Evolutionary conservation across 1,140 invertebrate genomes (phyloP), one percentile per base, ranked within the genome.

Genomic region (Zaprionus ghesquierei): DNA sequence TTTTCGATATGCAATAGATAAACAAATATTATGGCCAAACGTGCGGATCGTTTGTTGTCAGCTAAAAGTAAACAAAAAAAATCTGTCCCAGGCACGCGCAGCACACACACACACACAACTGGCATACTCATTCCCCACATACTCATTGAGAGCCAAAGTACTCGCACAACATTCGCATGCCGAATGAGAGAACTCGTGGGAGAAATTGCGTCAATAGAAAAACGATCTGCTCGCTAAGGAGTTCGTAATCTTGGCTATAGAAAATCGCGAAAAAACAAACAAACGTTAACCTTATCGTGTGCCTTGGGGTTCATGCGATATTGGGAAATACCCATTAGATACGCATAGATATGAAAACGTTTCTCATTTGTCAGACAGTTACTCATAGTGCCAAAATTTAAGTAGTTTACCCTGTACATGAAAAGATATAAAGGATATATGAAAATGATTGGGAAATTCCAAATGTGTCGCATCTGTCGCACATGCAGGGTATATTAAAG

Each of bases 11-110:
- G 64, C 56, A 73, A 73, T 60, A 69, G 64, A 63, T 69, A 63
- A 69, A 66, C 59, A 63, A 74, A 69, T 74, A 69, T 69, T 62
- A 69, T 74, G 51, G 59, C 49, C 41, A 69, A 69, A 62, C 71
- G 71, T 74, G 71, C 53, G 44, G 38, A 41, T 74, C 56, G 29
- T 72, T 72, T 68, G 33, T 27, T 22, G 23, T 66, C 29, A 5
- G 62, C 15, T 6, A 66, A 59, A 54, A 18, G 70, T 73, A 73
- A 73, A 73, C 64, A 73, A 61, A 51, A 73, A 61, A 51, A 61
- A 38, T 66, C 46, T 53, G 12, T 8, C n/a, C 5, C 13, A 56
- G 31, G 41, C 68, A 64, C 41, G 60, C 60, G 68, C 68, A 49
- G 58, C 15, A 35, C 53, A 41, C 38, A 50, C 23, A 15, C 33